Evolutionary conservation across 2,797 vertebrate genomes (phyloP).

Genomic region (Macropus fuliginosus): DNA sequence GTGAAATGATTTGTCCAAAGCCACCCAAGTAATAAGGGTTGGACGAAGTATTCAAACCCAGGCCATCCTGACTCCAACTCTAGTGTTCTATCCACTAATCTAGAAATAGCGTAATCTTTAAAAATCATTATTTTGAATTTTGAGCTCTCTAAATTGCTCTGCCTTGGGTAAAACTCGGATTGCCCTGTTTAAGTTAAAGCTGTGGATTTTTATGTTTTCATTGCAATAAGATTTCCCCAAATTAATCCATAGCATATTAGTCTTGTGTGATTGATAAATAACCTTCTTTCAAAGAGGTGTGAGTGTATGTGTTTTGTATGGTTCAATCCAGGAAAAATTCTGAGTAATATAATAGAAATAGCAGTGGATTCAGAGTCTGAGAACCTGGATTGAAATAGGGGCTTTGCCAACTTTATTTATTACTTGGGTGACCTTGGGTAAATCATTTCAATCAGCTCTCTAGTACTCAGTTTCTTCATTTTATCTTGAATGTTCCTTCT

Average conservation of each 20-base stretch:
- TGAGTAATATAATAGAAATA: background rate
- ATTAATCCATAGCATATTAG: background rate
- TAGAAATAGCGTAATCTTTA: background rate
- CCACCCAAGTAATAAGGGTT: background rate
- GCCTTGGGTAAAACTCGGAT: background rate
- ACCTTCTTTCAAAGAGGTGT: background rate
- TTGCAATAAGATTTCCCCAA: background rate
- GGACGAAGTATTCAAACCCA: background rate
- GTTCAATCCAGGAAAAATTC: background rate
- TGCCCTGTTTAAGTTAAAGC: background rate
- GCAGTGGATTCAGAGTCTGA: background rate
- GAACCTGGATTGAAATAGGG: background rate
- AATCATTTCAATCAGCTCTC: background rate
- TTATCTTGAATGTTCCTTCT: background rate
- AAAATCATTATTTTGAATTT: background rate
- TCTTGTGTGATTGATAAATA: background rate
- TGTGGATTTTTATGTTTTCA: background rate
- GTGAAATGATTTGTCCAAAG: background rate
- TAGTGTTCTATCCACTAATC: background rate
- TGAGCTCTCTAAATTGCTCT: background rate
- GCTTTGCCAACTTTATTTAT: background rate
- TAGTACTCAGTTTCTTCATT: background rate
- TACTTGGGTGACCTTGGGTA: background rate
- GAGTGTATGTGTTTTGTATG: background rate
- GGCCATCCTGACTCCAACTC: background rate